Base-by-base conservation (phyloP, 2,888 invertebrate genomes). In the Rhabditophanes sp. region DNA sequence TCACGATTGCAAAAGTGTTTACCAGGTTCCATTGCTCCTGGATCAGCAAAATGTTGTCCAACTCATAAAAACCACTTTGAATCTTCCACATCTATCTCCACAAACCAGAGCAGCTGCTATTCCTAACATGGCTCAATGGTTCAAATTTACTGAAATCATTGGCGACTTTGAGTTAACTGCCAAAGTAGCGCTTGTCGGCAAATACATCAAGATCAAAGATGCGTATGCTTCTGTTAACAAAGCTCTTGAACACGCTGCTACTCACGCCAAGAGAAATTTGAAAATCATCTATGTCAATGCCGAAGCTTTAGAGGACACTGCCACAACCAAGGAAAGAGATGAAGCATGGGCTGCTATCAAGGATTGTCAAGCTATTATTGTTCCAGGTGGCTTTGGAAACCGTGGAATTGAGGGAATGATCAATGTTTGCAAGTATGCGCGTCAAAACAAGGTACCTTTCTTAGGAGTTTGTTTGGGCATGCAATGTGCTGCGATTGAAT, bases 401-500 rank as follows among this genome's bases (percentile, higher is more conserved):
- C 75, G 93, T 35, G 96, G 96, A 4, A 78, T 85, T 61, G 87
- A 88, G 66, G 96, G 96, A 0, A 96, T 85, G 71, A 82, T 96
- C 30, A 76, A 77, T 41, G 90, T 93, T 0, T 81, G 82, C 50
- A 75, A 79, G 55, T 93, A 85, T 83, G 88, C 90, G 41, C 74
- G 96, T 23, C 77, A 76, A 56, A 84, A 80, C 30, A 76, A 78
- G 29, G 82, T 79, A 63, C 96, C 96, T 0, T 82, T 80, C 68
- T 72, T 96, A 12, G 70, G 71, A 22, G 83, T 96, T 49, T 99
- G 96, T 64, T 73, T 99, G 11, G 96, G 96, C 4, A 73, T 96
- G 42, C 96, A 99, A 73, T 82, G 84, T 15, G 81, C 88, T 6
- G 88, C 88, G 3, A 80, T 96, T 53, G 96, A 96, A 69, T 90